These are phyloP conservation scores for Pangasianodon gigas DNA, from an alignment of 2,113 vertebrate genomes.

Conservation along the genomic window DNA sequence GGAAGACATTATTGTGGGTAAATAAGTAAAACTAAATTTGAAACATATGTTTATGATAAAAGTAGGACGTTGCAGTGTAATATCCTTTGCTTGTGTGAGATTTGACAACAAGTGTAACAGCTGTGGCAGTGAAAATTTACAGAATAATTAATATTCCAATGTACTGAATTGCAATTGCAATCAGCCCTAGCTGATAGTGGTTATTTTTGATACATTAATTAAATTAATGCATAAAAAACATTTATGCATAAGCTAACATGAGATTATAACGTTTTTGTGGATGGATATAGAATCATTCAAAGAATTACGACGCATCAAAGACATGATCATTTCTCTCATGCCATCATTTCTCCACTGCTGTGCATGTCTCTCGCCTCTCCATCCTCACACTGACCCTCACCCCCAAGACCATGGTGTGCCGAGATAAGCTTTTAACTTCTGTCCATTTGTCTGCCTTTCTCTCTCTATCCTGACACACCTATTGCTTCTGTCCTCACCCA, in stretches of 20 bases:
- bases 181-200: too few species aligned
- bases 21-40: background rate
- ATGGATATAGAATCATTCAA: background rate
- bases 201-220: background rate
- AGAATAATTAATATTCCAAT: background rate
- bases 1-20: background rate
- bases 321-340: background rate
- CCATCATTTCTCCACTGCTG: too few species aligned
- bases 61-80: background rate
- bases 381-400: background rate
- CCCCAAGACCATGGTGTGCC: conserved; percentile 1
- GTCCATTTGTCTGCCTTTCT: background rate
- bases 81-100: background rate
- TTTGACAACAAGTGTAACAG: background rate
- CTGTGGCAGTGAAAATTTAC: background rate
- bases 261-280: background rate
- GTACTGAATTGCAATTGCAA: background rate
- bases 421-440: conserved; percentile 25
- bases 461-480: background rate
- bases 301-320: background rate
- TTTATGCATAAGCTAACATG: background rate
- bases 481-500: background rate
- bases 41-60: background rate
- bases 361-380: background rate
- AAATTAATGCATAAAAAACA: background rate